Percentiles rank a stretch among this genome's conserved stretches.
These are phyloP conservation scores for Trematomus loennbergii DNA, from an alignment of 2,113 vertebrate genomes.

Conservation along the genomic window DNA sequence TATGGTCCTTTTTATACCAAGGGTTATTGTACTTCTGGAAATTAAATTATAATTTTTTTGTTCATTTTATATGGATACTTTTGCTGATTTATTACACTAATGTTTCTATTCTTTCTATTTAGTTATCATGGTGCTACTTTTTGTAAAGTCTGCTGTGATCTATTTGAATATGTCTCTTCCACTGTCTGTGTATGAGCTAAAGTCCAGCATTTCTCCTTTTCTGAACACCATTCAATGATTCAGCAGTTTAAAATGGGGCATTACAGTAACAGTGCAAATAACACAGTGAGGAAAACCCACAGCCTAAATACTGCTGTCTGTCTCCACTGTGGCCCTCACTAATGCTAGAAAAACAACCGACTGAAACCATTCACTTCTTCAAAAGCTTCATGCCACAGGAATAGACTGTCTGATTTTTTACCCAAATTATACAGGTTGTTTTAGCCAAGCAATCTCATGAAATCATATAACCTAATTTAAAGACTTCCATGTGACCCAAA, in stretches of 20 bases:
- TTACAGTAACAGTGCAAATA: constrained; percentile 63
- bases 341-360: constrained; percentile 36
- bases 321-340: constrained; percentile 42
- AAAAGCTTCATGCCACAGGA: constrained; percentile 2
- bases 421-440: constrained; percentile 25
- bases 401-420: constrained; percentile 6
- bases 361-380: constrained; percentile 24
- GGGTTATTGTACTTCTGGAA: constrained; percentile 58
- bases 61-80: constrained; percentile 54
- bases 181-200: constrained; percentile 17
- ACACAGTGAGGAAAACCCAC: constrained; percentile 64
- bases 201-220: constrained; percentile 33
- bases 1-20: constrained; percentile 65
- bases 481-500: not conserved
- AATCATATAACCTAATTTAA: not conserved
- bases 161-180: constrained; percentile 18
- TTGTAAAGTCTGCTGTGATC: constrained; percentile 30
- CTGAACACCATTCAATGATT: constrained; percentile 43
- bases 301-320: constrained; percentile 55
- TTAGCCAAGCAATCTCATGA: constrained; percentile 12
- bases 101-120: constrained; percentile 42
- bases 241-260: constrained; percentile 72
- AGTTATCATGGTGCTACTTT: constrained; percentile 73
- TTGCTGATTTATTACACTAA: constrained; percentile 22
- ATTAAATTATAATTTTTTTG: constrained; percentile 67